Evolutionary conservation across 1,140 invertebrate species (phyloP).

Genomic region (Drosophila leontia): DNA sequence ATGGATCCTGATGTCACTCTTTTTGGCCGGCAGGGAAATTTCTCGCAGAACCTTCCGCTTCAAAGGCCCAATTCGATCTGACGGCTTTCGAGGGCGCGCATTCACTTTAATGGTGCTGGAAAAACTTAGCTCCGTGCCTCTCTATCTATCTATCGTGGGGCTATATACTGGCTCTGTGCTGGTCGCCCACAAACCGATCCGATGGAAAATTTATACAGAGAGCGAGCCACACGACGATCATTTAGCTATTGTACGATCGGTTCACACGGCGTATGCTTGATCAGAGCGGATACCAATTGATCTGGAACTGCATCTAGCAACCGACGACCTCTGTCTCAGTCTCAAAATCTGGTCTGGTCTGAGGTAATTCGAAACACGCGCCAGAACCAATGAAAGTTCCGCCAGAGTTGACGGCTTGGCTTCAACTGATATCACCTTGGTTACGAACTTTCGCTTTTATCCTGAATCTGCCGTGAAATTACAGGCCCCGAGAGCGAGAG

Average conservation of each 20-base stretch:
- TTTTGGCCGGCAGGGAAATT: neutral
- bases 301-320: slow-evolving; percentile 39
- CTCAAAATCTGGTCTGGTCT: slow-evolving; percentile 9
- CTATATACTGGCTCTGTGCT: slow-evolving; percentile 1
- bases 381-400: slow-evolving; percentile 5
- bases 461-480: slow-evolving; percentile 5
- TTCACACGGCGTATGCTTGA: slow-evolving; percentile 67
- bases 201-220: slow-evolving; percentile 51
- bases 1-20: slow-evolving; percentile 21
- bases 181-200: slow-evolving; percentile 5
- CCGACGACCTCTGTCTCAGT: neutral
- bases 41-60: slow-evolving; percentile 36
- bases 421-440: slow-evolving; percentile 5
- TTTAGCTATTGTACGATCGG: neutral
- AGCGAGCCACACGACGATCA: slow-evolving; percentile 1
- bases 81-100: slow-evolving; percentile 58
- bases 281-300: slow-evolving; percentile 45
- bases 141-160: neutral
- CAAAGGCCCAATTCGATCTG: slow-evolving; percentile 63
- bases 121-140: slow-evolving; percentile 43
- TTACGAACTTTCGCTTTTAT: slow-evolving; percentile 30
- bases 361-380: slow-evolving; percentile 31
- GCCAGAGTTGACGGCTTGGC: neutral
- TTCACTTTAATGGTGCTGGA: slow-evolving; percentile 62
- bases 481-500: neutral